Base-by-base conservation (phyloP, 2,797 vertebrate genomes). In the Tragelaphus eurycerus region DNA sequence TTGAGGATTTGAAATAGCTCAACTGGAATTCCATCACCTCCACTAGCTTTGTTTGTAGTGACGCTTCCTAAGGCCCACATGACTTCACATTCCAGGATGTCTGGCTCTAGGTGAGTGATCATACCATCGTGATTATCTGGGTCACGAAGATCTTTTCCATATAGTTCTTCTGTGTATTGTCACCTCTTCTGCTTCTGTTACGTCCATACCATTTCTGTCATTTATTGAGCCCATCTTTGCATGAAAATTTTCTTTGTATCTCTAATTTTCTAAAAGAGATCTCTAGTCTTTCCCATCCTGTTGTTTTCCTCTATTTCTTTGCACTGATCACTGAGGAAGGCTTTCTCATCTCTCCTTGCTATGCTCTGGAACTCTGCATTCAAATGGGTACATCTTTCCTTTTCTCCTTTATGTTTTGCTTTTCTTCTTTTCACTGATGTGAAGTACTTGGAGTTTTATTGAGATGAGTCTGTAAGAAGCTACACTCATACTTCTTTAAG, bases 361-460 rank as follows among this genome's bases (percentile, higher is more conserved):
- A 2, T 71, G 12, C 19, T 38, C 17, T 71, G 67, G 64, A 71
- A 71, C 34, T 38, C 67, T 71, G 19, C 34, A 38, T 71, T 38
- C 34, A 71, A 2, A 71, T 71, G 67, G 5, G 19, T 23, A 38
- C 19, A 38, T 23, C 5, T 23, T 71, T 38, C 19, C 67, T 71
- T 38, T 71, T 23, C 67, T 23, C 67, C 19, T 71, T 71, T 71
- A 34, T 21, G 2, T 71, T 71, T 71, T 0, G 0, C 64, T 21
- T 67, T 1, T 71, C 64, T 71, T 71, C 67, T 71, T 23, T 71
- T 23, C 67, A 71, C 67, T 38, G 34, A 71, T 71, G 6, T 88
- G 52, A 79, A 60, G 81, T 13, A 74, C 15, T 86, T 89, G 25
- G 9, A 90, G 25, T 93, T 95, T 96, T 90, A 93, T 34, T 97